Percentiles rank a stretch among this genome's conserved stretches.
Evolutionary conservation across 2,888 invertebrate species (phyloP).

Genomic region (Steinernema scapterisci): DNA sequence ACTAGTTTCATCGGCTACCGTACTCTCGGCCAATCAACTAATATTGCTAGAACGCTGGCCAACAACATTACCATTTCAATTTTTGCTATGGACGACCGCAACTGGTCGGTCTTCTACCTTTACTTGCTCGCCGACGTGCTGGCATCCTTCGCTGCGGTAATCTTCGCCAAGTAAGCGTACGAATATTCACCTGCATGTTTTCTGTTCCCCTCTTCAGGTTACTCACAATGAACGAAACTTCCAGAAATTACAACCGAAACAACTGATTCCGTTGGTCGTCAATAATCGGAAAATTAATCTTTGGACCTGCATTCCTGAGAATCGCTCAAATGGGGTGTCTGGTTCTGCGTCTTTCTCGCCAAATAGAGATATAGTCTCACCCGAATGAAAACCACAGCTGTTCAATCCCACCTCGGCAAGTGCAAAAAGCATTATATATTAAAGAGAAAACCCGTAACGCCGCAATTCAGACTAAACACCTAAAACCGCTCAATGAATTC

Average conservation of each 20-base stretch:
- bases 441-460: background rate
- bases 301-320: too few relatives aligned
- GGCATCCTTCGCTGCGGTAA: conserved; percentile 40
- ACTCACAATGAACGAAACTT: background rate
- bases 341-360: too few relatives aligned
- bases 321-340: too few relatives aligned
- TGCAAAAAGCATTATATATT: background rate
- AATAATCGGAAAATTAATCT: too few relatives aligned
- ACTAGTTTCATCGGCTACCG: conserved; percentile 35
- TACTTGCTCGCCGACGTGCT: conserved; percentile 39
- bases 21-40: conserved; percentile 41
- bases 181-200: background rate
- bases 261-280: background rate
- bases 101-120: conserved; percentile 43
- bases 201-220: background rate
- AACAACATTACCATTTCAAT: conserved; percentile 41
- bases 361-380: background rate
- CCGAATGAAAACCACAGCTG: background rate
- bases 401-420: background rate
- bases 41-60: conserved; percentile 41
- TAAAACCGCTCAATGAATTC: conserved; percentile 21
- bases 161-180: conserved; percentile 41
- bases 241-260: background rate
- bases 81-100: conserved; percentile 36
- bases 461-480: background rate